Base-by-base conservation (phyloP, 2,888 invertebrate species). In the Escarpia spicata region DNA sequence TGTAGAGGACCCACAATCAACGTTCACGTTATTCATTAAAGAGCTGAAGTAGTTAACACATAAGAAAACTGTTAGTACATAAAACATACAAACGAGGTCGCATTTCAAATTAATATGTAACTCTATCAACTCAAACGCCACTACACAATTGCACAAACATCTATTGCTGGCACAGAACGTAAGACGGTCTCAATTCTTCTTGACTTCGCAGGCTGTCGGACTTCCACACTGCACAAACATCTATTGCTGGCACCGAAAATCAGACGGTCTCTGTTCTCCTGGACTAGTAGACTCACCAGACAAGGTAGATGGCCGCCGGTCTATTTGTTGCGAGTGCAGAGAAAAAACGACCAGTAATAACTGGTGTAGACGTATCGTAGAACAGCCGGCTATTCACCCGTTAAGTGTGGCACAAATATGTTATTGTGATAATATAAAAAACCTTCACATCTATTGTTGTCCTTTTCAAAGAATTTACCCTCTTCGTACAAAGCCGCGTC, bases 391-490 rank as follows among this genome's bases (percentile, higher is more conserved):
- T 75, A n/a, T 75, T 75, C 75, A 3, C 19, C 75, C 26, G 75
- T 26, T 75, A 26, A 75, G 75, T 26, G 75, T 75, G 19, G 75
- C 75, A 75, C 75, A 75, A 75, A 19, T 75, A 75, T 26, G 75
- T 75, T 6, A 2, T 75, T 75, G 75, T 75, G 75, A 75, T 26
- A 26, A 2, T 3, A 19, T 3, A 75, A 75, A 26, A 75, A 75
- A 75, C 75, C 26, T 26, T n/a, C 19, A n/a, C 19, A 26, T 15
- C 75, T 75, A 75, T 75, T 75, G 75, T 75, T 75, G 75, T n/a
- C 75, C n/a, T 75, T 75, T 75, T 75, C 75, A 75, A 75, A n/a
- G 75, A 75, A 75, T 75, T 75, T 75, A 75, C 75, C 26, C 19
- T 75, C n/a, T 6, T 75, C 75, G 75, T 26, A 75, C 75, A n/a